Base-by-base conservation (phyloP, 2,888 invertebrate genomes). In the Tenthredo distinguenda region DNA sequence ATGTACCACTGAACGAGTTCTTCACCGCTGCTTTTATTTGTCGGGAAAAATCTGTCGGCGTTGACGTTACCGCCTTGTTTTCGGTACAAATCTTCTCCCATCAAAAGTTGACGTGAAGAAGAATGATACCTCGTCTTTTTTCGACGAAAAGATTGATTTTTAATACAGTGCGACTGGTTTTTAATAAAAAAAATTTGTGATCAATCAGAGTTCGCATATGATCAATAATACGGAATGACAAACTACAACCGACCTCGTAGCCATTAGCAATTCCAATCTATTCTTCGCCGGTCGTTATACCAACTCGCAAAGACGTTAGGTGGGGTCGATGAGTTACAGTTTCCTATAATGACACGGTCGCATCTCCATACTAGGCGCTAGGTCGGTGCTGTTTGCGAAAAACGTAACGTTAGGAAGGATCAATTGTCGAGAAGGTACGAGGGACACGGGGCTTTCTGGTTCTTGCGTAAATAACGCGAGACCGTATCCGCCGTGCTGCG, bases 381-480 rank as follows among this genome's bases (percentile, higher is more conserved):
- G 12, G 74, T 43, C 74, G 9, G 62, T 7, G 40, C n/a, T 77
- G 81, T 62, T 81, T 81, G 81, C 81, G 83, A 83, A 68, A 83
- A 68, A 62, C 34, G 31, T 6, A 68, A 62, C 34, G 31, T 6
- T 37, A 68, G 68, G 68, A 34, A 50, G 68, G 68, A 83, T 68
- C 47, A 83, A 83, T 83, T 47, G 83, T 34, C 31, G 68, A 68
- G 83, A 50, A 50, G 43, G 31, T 68, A 68, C 26, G 65, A 26
- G 83, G 68, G 71, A 83, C 83, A 68, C 40, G 83, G 34, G 71
- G 47, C 68, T 43, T 83, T 83, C 47, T 83, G 83, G 71, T 83
- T 68, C 83, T 83, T 50, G 83, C 83, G 83, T 71, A 68, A 83
- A 83, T 26, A 65, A 83, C 47, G 65, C 43, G 81, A 58, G 81